Conservation (phyloP, 1,140 invertebrate species). For the Cydia amplana region DNA sequence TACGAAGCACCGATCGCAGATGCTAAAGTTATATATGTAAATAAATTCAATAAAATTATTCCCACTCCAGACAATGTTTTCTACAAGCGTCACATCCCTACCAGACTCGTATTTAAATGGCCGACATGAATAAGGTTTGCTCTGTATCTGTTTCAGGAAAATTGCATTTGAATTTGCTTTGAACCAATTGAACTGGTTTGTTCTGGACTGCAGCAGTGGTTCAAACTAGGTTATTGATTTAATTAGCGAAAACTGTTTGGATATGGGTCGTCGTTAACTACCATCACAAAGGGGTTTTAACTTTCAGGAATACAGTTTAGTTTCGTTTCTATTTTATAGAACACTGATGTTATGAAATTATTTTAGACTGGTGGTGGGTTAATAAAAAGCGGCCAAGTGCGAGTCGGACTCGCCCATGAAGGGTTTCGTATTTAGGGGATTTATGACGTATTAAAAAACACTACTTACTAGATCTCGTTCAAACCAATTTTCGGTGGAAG, state of each 20-base stretch:
- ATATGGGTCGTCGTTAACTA: neutral
- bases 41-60: too few species aligned
- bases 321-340: neutral
- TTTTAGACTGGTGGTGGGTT: too few species aligned
- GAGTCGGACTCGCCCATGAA: too few species aligned
- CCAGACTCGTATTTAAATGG: neutral
- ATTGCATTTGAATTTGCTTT: constrained; percentile 11
- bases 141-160: neutral
- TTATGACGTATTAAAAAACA: too few species aligned
- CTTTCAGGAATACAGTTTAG: neutral
- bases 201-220: neutral
- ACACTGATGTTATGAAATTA: too few species aligned
- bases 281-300: neutral
- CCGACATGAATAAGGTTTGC: constrained; percentile 12
- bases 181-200: constrained; percentile 6
- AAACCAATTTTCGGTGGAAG: too few species aligned
- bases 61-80: neutral
- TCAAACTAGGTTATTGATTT: constrained; percentile 12
- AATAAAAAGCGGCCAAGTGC: too few species aligned
- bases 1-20: too few species aligned
- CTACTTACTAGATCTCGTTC: too few species aligned
- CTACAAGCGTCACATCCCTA: neutral
- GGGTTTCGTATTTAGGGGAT: too few species aligned
- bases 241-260: neutral
- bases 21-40: too few species aligned